Base-by-base conservation (phyloP, 1,140 invertebrate genomes). In the Macrobrachium rosenbergii region DNA sequence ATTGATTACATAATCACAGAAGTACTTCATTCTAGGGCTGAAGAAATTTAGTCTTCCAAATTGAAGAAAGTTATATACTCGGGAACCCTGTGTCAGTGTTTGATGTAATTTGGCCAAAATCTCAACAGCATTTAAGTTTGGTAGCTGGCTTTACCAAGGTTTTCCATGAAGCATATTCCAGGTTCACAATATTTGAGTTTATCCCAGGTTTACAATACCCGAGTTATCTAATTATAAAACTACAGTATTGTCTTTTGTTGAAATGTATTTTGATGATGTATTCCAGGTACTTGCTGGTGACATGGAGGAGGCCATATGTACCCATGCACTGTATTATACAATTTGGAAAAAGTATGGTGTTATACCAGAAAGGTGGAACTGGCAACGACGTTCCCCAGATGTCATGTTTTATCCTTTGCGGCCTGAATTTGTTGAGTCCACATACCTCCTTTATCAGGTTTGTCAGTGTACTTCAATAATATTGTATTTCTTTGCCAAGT, bases 221-320 rank as follows among this genome's bases (percentile, higher is more conserved):
- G 28, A 3, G 28, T 37, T 37, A 37, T 37, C 3, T 37, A 3
- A 37, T 37, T 89, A 73, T 63, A 77, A 43, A 77, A 28, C 52
- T 11, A 11, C 43, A 76, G 23, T 76, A 45, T n/a, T 45, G 21
- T 19, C 7, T 19, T 60, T 28, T 23, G 37, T 43, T 12, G 5
- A 69, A 14, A 60, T 62, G 8, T 37, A 45, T 81, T 21, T 23
- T 28, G 19, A 37, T 63, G 23, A 14, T 52, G 58, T 10, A 11
- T 45, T 86, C 73, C 90, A 95, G 93, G 94, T 95, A 17, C 90
- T 95, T 69, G 92, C 94, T 91, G 95, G 95, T 86, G 94, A 95
- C 91, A 92, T 95, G 80, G 95, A 95, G 90, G 95, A 95, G 91
- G 95, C 95, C 11, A 95, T 95, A 87, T 95, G 95, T 91, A 92